These are phyloP conservation scores for Parambassis ranga DNA, from an alignment of 2,797 vertebrate genomes.

Conservation along the genomic window DNA sequence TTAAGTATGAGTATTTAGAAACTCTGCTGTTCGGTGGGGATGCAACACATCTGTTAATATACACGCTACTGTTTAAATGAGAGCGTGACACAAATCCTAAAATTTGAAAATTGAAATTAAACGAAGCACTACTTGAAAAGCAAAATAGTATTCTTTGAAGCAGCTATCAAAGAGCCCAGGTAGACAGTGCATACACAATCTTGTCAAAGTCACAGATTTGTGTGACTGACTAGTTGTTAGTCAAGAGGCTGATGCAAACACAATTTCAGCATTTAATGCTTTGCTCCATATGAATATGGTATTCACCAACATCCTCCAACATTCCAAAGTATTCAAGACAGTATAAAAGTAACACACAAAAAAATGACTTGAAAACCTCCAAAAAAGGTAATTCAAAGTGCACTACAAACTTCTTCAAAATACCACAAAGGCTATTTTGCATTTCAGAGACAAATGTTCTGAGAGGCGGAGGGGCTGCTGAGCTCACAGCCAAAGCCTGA, in stretches of 20 bases:
- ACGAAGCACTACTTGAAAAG: too few relatives aligned
- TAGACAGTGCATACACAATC: not conserved
- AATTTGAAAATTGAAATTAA: too few relatives aligned
- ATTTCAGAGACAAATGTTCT: constrained; percentile 49
- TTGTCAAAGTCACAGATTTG: not conserved
- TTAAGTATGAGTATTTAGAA: too few relatives aligned
- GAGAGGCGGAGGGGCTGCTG: constrained; percentile 21
- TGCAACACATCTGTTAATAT: too few relatives aligned
- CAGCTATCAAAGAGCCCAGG: not conserved
- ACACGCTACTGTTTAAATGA: too few relatives aligned
- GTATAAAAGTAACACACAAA: not conserved
- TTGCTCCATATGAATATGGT: not conserved
- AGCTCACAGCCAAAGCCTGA: constrained; percentile 33
- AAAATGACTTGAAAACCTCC: not conserved
- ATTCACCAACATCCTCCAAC: not conserved
- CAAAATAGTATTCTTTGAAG: not conserved
- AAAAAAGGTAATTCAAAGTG: constrained; percentile 39
- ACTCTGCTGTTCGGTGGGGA: too few relatives aligned
- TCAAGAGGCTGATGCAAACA: not conserved
- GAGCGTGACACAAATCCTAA: too few relatives aligned
- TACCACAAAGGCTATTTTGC: constrained; percentile 39
- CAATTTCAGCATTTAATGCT: not conserved
- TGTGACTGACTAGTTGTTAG: not conserved
- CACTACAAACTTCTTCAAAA: constrained; percentile 28
- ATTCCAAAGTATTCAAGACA: not conserved